Evolutionary conservation across 1,140 invertebrate species (phyloP).

Genomic region (Nephila pilipes): DNA sequence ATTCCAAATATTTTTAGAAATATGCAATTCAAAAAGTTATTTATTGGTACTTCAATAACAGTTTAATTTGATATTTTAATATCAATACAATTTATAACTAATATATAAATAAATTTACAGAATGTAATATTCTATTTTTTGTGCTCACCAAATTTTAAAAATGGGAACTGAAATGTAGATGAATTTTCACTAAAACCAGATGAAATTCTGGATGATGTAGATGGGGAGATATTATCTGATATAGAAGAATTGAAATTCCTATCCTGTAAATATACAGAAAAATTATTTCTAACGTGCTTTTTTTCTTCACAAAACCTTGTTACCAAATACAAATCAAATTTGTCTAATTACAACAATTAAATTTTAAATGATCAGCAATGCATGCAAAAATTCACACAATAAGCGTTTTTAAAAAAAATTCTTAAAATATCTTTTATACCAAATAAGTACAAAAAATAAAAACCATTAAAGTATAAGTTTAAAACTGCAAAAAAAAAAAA

Average conservation of each 20-base stretch:
- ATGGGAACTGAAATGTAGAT: neutral
- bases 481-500: too few relatives aligned
- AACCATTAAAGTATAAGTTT: too few relatives aligned
- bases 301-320: neutral
- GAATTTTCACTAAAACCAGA: conserved; percentile 17
- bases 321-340: neutral
- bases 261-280: neutral
- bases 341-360: neutral
- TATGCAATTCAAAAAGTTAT: too few relatives aligned
- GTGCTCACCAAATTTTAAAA: conserved; percentile 64
- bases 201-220: conserved; percentile 49
- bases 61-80: neutral
- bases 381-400: neutral
- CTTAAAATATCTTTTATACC: neutral
- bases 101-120: too few relatives aligned
- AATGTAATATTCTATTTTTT: too few relatives aligned
- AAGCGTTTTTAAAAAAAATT: neutral
- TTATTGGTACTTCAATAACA: neutral
- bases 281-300: neutral
- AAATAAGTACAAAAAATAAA: too few relatives aligned
- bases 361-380: neutral
- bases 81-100: too few relatives aligned
- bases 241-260: neutral
- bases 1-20: too few relatives aligned
- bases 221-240: conserved; percentile 47